Percentiles rank a stretch among this genome's conserved stretches.
Conservation (phyloP, 30 jellyfish, hydroid and myxozoan species). For the Chironex yamaguchii region DNA sequence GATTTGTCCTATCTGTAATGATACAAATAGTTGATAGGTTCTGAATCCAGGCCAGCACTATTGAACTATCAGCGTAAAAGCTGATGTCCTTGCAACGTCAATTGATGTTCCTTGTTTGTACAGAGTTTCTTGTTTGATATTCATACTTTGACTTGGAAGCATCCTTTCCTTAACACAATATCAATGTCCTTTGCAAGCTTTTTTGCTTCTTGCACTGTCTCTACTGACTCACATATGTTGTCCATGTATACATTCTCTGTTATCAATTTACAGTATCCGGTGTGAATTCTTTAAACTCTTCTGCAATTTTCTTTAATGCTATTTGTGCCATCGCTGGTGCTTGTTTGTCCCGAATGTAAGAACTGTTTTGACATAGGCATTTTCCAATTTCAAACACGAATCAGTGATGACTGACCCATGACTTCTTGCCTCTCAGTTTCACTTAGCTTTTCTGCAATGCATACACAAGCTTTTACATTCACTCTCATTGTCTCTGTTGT, state of each 20-base stretch:
- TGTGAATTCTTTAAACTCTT: slow-evolving; percentile 9
- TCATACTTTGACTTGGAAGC: slow-evolving; percentile 64
- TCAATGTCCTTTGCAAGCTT: slow-evolving; percentile 46
- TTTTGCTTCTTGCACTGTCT: slow-evolving; percentile 50
- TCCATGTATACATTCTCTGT: slow-evolving; percentile 48
- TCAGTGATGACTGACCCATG: slow-evolving; percentile 34
- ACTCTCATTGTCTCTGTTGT: slow-evolving; percentile 77
- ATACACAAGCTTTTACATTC: slow-evolving; percentile 42
- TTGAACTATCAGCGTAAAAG: slow-evolving; percentile 57
- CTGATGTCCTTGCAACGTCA: slow-evolving; percentile 37
- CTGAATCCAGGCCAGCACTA: slow-evolving; percentile 67
- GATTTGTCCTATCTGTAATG: slow-evolving; percentile 62
- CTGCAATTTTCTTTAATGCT: slow-evolving; percentile 60
- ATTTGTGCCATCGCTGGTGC: slow-evolving; percentile 69
- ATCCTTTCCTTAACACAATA: slow-evolving; percentile 30
- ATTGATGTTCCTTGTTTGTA: neutral
- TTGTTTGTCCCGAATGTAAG: slow-evolving; percentile 72
- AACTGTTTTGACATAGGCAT: slow-evolving; percentile 57
- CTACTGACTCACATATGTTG: slow-evolving; percentile 63
- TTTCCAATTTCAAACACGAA: slow-evolving; percentile 41
- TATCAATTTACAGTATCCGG: slow-evolving; percentile 59
- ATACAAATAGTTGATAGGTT: slow-evolving; percentile 68
- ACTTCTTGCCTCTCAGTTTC: slow-evolving; percentile 53
- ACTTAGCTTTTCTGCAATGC: slow-evolving; percentile 52
- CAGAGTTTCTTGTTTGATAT: neutral